A percentile compares a stretch with the other conserved stretches of the same genome.
Evolutionary conservation across 2,888 invertebrate genomes (phyloP).

Genomic region (Axea sp.): DNA sequence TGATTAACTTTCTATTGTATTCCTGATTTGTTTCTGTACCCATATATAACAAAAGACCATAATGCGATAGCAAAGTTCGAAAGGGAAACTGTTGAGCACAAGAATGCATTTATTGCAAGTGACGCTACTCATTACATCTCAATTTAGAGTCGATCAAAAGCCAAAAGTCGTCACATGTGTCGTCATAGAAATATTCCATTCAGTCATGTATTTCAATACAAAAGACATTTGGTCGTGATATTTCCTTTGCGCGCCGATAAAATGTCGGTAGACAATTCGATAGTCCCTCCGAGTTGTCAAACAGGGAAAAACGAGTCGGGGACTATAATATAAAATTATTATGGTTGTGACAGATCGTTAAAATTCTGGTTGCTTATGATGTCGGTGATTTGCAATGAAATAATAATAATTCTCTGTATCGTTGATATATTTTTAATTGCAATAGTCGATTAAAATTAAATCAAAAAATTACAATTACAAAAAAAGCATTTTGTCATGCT

Average conservation of each 20-base stretch:
- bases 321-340: slow-evolving; percentile 12
- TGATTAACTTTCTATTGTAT: too few relatives aligned
- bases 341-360: too few relatives aligned
- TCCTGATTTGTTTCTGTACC: too few relatives aligned
- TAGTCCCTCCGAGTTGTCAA: slow-evolving; percentile 2
- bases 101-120: slow-evolving; percentile 35
- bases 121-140: slow-evolving; percentile 33
- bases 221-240: slow-evolving; percentile 37
- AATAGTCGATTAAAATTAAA: too few relatives aligned
- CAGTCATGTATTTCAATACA: slow-evolving; percentile 37
- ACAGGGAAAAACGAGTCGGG: background rate
- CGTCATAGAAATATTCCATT: slow-evolving; percentile 27
- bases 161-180: slow-evolving; percentile 45
- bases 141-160: slow-evolving; percentile 36
- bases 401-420: background rate
- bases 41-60: too few relatives aligned
- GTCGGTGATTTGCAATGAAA: background rate
- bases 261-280: slow-evolving; percentile 18
- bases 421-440: background rate
- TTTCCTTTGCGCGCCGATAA: slow-evolving; percentile 25
- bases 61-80: slow-evolving; percentile 20
- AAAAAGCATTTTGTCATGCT: too few relatives aligned
- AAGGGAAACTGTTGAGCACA: slow-evolving; percentile 19
- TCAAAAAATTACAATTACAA: too few relatives aligned
- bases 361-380: too few relatives aligned